Base-by-base conservation (phyloP, 2,113 vertebrate species). In the Charadrius vociferus region DNA sequence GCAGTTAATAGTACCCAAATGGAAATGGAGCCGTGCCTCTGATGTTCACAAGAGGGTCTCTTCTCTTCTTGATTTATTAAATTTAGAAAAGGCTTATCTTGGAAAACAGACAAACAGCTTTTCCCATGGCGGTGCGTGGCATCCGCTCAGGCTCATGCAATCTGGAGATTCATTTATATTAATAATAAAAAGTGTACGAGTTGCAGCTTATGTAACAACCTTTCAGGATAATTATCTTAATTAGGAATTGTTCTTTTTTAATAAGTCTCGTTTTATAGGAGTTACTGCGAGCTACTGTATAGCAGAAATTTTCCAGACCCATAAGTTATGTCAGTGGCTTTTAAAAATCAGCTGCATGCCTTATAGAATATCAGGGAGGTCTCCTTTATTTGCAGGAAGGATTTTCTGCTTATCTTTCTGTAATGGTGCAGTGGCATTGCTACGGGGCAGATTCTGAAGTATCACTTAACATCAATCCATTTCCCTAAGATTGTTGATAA, bases 401-500 rank as follows among this genome's bases (percentile, higher is more conserved):
- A 97, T 98, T 98, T 98, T 91, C 96, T 39, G 79, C 98, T 98
- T 97, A 94, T 98, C 98, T 98, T 80, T 61, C 95, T 65, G 77
- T 96, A 93, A 94, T 90, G 96, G 80, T 67, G 88, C 81, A 39
- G 90, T 58, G 74, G 89, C 92, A 95, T 97, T 95, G 96, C 97
- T 96, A 96, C 88, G 14, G 96, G 96, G 96, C 58, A 17, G 79
- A 97, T 98, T 98, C 97, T 97, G 96, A 98, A 97, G 97, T 96
- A 97, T 97, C 97, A 96, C 95, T 97, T 98, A 97, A 96, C 95
- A 97, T 98, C 95, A 95, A 90, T 97, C 97, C 96, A 94, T 98
- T 98, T 98, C 97, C 97, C 98, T 97, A 95, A 97, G 96, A 97
- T 96, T 81, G 95, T 78, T 97, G 97, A 97, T 97, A 97, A 91